phyloP scores from a whole-genome alignment of 23 tunicate genomes.

The Trididemnum clinides region DNA sequence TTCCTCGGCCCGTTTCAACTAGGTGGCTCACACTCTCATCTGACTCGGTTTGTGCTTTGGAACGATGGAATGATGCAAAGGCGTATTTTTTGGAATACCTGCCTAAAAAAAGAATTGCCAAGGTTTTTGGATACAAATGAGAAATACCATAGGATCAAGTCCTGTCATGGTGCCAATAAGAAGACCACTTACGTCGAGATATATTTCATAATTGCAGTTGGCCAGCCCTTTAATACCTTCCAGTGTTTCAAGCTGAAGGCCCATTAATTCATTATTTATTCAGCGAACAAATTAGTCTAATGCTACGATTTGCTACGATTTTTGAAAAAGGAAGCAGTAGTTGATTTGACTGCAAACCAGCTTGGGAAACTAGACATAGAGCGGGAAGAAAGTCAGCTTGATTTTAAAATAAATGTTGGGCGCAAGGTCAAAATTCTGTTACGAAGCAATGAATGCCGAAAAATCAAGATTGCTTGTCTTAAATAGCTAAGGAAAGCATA shows the following conservation, averaged over 20 bases:
- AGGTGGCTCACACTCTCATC: neutral
- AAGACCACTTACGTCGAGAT: neutral
- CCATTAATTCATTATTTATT: neutral
- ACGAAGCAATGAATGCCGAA: neutral
- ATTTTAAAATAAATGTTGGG: neutral
- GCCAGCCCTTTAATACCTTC: neutral
- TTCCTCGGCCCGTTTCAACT: neutral
- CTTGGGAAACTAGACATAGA: neutral
- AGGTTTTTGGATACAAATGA: neutral
- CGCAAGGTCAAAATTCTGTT: neutral
- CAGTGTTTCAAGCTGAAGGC: neutral
- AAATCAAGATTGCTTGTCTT: neutral
- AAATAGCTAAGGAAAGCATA: neutral
- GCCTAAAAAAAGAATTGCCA: neutral
- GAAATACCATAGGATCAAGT: neutral
- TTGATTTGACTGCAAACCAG: neutral
- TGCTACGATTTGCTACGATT: neutral
- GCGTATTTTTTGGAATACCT: constrained; percentile 2
- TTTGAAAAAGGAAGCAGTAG: constrained; percentile 6
- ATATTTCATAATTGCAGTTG: neutral
- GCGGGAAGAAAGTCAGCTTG: neutral
- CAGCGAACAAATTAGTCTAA: neutral
- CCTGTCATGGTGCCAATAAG: neutral
- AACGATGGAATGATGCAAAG: constrained; percentile 5
- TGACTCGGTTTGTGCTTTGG: neutral